These are phyloP conservation scores for Acronicta psi DNA, from an alignment of 2,888 invertebrate genomes.

Conservation along the genomic window DNA sequence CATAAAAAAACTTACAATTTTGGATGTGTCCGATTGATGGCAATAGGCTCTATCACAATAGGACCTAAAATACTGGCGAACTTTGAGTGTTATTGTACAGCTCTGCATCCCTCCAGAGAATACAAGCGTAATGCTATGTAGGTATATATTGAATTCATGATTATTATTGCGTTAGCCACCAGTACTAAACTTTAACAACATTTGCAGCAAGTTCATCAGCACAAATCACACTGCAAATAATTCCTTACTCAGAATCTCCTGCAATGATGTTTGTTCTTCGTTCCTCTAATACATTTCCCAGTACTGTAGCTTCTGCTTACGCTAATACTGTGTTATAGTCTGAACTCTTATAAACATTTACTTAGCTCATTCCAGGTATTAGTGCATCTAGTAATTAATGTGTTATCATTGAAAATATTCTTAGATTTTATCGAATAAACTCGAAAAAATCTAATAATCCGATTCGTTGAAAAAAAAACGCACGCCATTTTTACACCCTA, in stretches of 20 bases:
- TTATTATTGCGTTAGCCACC: too few relatives aligned
- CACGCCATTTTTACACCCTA: too few relatives aligned
- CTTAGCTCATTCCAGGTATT: conserved; percentile 29
- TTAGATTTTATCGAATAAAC: neutral
- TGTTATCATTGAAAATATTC: conserved; percentile 6
- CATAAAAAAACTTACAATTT: too few relatives aligned
- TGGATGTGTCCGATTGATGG: too few relatives aligned
- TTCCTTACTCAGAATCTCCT: conserved; percentile 24
- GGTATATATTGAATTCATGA: too few relatives aligned
- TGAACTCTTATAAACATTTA: conserved; percentile 37
- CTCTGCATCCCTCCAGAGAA: too few relatives aligned
- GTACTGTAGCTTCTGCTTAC: conserved; percentile 34
- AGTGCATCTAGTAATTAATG: neutral
- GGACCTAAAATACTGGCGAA: too few relatives aligned
- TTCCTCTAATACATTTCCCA: conserved; percentile 37
- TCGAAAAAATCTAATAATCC: too few relatives aligned
- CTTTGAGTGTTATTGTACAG: too few relatives aligned
- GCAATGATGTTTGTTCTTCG: conserved; percentile 29
- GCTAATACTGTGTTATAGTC: conserved; percentile 14
- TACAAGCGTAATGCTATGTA: too few relatives aligned
- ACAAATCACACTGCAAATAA: conserved; percentile 5
- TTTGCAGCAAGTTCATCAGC: conserved; percentile 3
- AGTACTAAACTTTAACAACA: neutral
- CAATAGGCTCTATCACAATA: too few relatives aligned
- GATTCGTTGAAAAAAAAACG: too few relatives aligned